These are phyloP conservation scores for Cheumatopsyche charites DNA, from an alignment of 1,140 invertebrate species.

Conservation along the genomic window DNA sequence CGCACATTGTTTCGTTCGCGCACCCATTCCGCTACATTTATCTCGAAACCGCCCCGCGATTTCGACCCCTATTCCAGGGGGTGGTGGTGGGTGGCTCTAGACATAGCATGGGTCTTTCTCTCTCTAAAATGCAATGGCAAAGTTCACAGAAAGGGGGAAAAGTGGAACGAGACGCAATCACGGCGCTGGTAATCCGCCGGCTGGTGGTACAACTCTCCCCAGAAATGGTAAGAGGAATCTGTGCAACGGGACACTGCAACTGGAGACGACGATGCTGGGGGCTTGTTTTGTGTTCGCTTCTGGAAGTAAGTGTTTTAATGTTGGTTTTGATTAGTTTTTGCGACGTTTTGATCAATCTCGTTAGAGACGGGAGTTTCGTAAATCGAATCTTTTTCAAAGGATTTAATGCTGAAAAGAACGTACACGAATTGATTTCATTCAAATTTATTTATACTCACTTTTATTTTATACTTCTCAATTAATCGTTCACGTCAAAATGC, in stretches of 20 bases:
- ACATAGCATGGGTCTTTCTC: not conserved
- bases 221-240: constrained; percentile 5
- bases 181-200: constrained; percentile 34
- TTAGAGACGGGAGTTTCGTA: too few relatives aligned
- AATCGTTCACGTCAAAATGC: too few relatives aligned
- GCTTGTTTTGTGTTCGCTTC: not conserved
- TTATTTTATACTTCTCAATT: too few relatives aligned
- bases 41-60: constrained; percentile 33
- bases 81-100: not conserved
- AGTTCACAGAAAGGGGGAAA: not conserved
- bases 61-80: not conserved
- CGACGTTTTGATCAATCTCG: not conserved
- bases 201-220: constrained; percentile 13
- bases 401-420: too few relatives aligned
- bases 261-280: not conserved
- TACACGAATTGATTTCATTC: too few relatives aligned
- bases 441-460: too few relatives aligned
- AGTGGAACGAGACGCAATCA: constrained; percentile 37
- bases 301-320: not conserved
- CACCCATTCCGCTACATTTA: constrained; percentile 43
- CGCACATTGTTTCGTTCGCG: constrained; percentile 10
- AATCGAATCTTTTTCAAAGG: too few relatives aligned
- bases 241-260: constrained; percentile 19
- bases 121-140: constrained; percentile 7
- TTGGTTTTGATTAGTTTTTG: not conserved